phyloP scores from a whole-genome alignment of 2,888 invertebrate species.

The Lapara coniferarum region DNA sequence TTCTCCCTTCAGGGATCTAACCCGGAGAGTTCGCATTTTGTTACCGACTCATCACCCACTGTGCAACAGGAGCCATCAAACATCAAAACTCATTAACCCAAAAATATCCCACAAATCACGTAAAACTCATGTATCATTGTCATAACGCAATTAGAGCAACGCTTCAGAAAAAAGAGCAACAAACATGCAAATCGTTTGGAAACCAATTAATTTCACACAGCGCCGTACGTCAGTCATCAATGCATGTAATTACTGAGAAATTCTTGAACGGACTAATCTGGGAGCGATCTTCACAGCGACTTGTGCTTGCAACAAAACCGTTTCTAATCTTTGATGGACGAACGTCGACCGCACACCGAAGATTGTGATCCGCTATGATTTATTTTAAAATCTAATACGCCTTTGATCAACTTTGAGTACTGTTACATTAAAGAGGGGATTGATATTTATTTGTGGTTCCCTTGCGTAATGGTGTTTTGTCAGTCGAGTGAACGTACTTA shows the following conservation, averaged over 20 bases:
- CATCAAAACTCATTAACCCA: neutral
- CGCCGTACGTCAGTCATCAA: slow-evolving; percentile 29
- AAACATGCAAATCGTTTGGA: slow-evolving; percentile 8
- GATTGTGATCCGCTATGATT: slow-evolving; percentile 52
- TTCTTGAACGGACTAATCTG: slow-evolving; percentile 49
- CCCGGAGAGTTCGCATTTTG: neutral
- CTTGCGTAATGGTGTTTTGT: slow-evolving; percentile 44
- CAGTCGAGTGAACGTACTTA: neutral
- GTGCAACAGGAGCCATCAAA: neutral
- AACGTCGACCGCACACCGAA: slow-evolving; percentile 35
- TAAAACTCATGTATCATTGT: slow-evolving; percentile 2
- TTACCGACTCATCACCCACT: neutral
- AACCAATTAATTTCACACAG: slow-evolving; percentile 20
- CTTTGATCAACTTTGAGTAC: slow-evolving; percentile 56
- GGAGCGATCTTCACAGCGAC: slow-evolving; percentile 50
- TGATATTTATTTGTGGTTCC: slow-evolving; percentile 49
- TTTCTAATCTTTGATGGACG: slow-evolving; percentile 55
- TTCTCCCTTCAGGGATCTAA: neutral
- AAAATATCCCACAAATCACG: too few relatives aligned
- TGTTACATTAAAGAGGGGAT: slow-evolving; percentile 50
- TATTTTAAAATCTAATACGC: slow-evolving; percentile 48
- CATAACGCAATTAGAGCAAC: neutral
- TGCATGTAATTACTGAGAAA: slow-evolving; percentile 51
- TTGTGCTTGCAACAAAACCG: slow-evolving; percentile 49
- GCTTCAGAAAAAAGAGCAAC: neutral